These are phyloP conservation scores for Solen grandis DNA, from an alignment of 1,140 invertebrate genomes.

Conservation along the genomic window DNA sequence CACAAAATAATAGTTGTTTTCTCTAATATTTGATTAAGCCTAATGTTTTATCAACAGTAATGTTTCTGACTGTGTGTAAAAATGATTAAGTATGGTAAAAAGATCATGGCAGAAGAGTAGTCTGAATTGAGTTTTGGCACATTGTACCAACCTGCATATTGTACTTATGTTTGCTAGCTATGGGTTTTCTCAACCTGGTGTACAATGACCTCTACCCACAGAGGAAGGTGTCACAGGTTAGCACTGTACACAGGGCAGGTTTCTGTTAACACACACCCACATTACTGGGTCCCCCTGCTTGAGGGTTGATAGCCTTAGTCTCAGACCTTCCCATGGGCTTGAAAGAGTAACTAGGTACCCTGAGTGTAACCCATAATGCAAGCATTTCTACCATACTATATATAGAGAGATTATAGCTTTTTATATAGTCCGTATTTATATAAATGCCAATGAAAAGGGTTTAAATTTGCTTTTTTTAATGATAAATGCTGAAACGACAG, in stretches of 20 bases:
- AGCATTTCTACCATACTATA: too few relatives aligned
- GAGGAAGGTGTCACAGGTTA: not conserved
- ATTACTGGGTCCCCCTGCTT: constrained; percentile 6
- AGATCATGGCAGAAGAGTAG: not conserved
- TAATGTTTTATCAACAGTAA: too few relatives aligned
- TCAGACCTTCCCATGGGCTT: constrained; percentile 22
- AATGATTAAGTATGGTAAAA: too few relatives aligned
- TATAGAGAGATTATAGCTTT: too few relatives aligned
- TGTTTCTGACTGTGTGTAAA: too few relatives aligned
- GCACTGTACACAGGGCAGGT: not conserved
- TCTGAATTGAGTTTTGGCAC: constrained; percentile 18
- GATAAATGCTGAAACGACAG: too few relatives aligned
- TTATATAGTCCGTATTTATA: too few relatives aligned
- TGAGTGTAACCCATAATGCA: constrained; percentile 9
- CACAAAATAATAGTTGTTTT: too few relatives aligned
- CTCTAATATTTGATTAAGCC: too few relatives aligned
- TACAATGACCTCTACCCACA: not conserved
- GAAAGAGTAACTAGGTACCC: not conserved
- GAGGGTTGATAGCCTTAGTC: constrained; percentile 21
- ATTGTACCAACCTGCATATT: not conserved
- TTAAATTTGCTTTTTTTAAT: too few relatives aligned
- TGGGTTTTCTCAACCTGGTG: not conserved
- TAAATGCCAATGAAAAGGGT: too few relatives aligned
- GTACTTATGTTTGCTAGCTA: not conserved
- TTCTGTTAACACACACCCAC: not conserved